A percentile compares a stretch with the other conserved stretches of the same genome.
Evolutionary conservation across 2,113 vertebrate genomes (phyloP).

Genomic region (Apodemus sylvaticus): DNA sequence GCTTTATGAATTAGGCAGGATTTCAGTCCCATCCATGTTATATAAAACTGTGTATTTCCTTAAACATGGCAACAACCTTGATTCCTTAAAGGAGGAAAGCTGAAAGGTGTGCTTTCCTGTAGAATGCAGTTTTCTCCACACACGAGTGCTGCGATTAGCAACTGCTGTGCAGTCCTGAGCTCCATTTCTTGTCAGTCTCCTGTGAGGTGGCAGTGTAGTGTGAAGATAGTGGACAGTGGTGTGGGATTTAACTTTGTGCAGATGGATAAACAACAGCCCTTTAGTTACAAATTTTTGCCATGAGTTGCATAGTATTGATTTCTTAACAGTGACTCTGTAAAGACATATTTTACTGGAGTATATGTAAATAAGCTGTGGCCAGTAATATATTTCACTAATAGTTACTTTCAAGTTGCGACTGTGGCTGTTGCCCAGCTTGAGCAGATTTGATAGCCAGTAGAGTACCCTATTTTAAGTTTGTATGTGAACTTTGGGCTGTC

Average conservation of each 20-base stretch:
- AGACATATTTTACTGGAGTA: not conserved
- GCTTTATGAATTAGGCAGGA: slow-evolving; percentile 8
- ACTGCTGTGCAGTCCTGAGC: not conserved
- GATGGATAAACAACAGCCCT: not conserved
- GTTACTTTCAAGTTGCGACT: not conserved
- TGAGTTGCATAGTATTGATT: not conserved
- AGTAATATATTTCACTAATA: not conserved
- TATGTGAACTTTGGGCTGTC: not conserved
- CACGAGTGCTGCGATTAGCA: not conserved
- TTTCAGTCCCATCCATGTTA: not conserved
- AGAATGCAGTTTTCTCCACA: slow-evolving; percentile 5
- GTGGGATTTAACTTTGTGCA: not conserved
- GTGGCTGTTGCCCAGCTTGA: not conserved
- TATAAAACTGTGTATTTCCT: slow-evolving; percentile 30
- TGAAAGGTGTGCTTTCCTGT: not conserved
- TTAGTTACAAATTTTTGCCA: not conserved
- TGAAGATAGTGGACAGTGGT: not conserved
- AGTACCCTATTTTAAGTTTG: not conserved
- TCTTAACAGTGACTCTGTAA: not conserved
- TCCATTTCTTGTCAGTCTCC: not conserved
- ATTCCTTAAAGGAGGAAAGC: not conserved
- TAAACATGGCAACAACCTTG: slow-evolving; percentile 28
- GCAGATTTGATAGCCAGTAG: not conserved
- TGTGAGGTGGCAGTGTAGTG: not conserved
- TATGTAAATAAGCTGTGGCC: not conserved